Conservation (phyloP, 2,888 invertebrate species). For the Sphinx pinastri region DNA sequence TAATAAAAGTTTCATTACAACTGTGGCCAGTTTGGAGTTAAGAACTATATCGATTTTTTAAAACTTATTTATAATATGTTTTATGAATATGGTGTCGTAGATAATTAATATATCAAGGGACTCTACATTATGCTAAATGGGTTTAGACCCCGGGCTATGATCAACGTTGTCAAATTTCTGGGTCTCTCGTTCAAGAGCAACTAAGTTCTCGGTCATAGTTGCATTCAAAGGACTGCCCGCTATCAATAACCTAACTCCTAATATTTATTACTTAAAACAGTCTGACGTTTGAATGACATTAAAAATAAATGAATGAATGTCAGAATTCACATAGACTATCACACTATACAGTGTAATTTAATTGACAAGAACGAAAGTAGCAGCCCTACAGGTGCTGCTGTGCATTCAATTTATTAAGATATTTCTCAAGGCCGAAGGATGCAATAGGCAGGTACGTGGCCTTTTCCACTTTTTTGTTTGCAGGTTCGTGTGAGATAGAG, state of each 20-base stretch:
- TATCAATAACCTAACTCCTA: too few relatives aligned
- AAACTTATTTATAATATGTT: not conserved
- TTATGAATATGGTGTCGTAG: not conserved
- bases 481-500: slow-evolving; percentile 19
- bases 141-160: too few relatives aligned
- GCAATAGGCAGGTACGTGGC: slow-evolving; percentile 28
- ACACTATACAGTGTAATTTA: not conserved
- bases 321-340: not conserved
- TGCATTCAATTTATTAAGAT: slow-evolving; percentile 30
- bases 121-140: too few relatives aligned
- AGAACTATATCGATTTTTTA: not conserved
- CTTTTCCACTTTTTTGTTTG: slow-evolving; percentile 27
- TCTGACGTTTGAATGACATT: not conserved
- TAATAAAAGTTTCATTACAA: slow-evolving; percentile 12
- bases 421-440: slow-evolving; percentile 27
- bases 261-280: too few relatives aligned
- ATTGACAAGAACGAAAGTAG: not conserved
- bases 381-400: slow-evolving; percentile 21
- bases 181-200: too few relatives aligned
- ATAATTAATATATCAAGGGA: not conserved
- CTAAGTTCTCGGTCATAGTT: too few relatives aligned
- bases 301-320: not conserved
- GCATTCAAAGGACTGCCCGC: too few relatives aligned
- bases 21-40: not conserved
- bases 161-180: too few relatives aligned